Evolutionary conservation across 1,140 invertebrate genomes (phyloP), one percentile per base, ranked within the genome.

Genomic region (Megalopta genalis): DNA sequence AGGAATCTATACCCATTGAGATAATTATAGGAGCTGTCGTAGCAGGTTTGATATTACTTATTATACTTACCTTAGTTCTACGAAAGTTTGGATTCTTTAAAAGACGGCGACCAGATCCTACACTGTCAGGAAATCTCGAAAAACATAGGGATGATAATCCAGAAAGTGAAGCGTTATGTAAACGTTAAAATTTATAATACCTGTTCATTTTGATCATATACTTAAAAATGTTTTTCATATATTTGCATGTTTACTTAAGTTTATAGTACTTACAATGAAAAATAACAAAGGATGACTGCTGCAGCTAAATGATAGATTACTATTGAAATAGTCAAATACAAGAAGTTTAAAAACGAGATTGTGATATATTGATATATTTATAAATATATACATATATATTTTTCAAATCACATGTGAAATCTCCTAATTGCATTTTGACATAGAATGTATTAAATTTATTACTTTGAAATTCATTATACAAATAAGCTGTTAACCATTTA

Each of bases 41-140:
- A 66, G 95, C 95, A 2, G 98, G 98, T 25, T 90, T 98, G 21
- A 90, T 98, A 77, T 92, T 98, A 4, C 93, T 98, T 32, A 94
- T 97, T 12, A 85, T 97, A 0, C 92, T 98, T 42, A 96, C 96
- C n/a, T 93, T 97, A 27, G 91, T 96, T 6, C 90, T 98, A 32
- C 97, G 96, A 95, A 97, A 96, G 92, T 93, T 96, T 42, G 97
- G 97, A 62, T 98, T 98, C 94, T 98, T 98, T 93, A 97, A 97
- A 90, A 95, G 96, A 90, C 94, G 96, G 80, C 93, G 94, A 39
- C 96, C 96, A 12, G 96, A 97, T 91, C 96, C 95, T 1, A 97
- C 97, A 23, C 88, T 97, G 0, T 96, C 96, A 8, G 97, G 96
- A 9, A 98, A 97, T 91, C 91, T 97, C 37, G 95, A 96, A 89